Base-by-base conservation (phyloP, 2,888 invertebrate species). In the Lasioglossum lativentre region DNA sequence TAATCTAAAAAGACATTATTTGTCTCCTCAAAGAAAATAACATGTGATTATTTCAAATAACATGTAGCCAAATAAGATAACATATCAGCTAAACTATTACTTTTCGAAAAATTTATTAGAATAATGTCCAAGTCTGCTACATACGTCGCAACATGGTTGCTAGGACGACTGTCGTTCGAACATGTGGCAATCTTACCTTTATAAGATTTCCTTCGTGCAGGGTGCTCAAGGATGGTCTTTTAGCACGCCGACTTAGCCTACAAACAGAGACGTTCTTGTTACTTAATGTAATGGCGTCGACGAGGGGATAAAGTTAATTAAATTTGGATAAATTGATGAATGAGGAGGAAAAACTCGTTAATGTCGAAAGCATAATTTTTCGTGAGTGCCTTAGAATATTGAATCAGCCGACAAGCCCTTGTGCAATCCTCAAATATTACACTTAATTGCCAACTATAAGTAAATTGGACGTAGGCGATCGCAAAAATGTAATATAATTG, bases 201-300 rank as follows among this genome's bases (percentile, higher is more conserved):
- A 94, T 92, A 66, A 94, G 92, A 89, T 93, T 94, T 82, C 96
- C 96, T 88, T 96, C 96, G 92, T 98, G 98, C 71, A 98, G 95
- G 93, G 98, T 98, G 34, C 98, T 98, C 81, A 98, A 96, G 40
- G 98, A 98, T 1, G 98, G 98, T 87, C 98, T 96, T 94, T 98
- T 98, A 0, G 97, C 97, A 89, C 97, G 96, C 92, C 97, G 97
- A 80, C 95, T 95, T 82, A 94, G 87, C 87, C 95, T 95, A 86
- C 34, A 88, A 91, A 85, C 83, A 86, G 19, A 83, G 63, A 89
- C 70, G 75, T 42, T 42, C 42, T 42, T 72, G 66, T 81, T 42
- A 81, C 47, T 85, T 68, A 34, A 47, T 10, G 73, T 63, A 56
- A 45, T 56, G 30, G 68, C 74, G 70, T 80, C 66, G 27, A 30